Conservation (phyloP, 2,797 vertebrate genomes). For the Epinephelus malabaricus region DNA sequence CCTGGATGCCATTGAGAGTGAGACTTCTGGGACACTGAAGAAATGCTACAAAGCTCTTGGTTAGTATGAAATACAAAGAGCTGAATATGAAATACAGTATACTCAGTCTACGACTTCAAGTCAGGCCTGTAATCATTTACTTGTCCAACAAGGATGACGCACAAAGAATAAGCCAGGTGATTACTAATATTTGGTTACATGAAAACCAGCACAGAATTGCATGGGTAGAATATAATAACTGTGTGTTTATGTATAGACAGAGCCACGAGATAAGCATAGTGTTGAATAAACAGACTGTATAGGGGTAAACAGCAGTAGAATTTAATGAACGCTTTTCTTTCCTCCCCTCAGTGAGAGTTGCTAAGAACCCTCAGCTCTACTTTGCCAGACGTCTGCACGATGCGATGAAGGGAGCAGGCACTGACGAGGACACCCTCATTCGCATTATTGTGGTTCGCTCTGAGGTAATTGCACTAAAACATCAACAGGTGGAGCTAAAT, state of each 20-base stretch:
- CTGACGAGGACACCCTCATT: slow-evolving; percentile 87
- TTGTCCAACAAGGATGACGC: neutral
- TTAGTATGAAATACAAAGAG: slow-evolving; percentile 53
- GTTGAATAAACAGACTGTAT: neutral
- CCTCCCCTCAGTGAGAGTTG: slow-evolving; percentile 81
- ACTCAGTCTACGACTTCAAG: neutral
- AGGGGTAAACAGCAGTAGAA: neutral
- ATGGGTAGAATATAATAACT: neutral
- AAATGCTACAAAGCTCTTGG: slow-evolving; percentile 85
- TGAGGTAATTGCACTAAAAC: slow-evolving; percentile 74
- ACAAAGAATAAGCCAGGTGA: neutral
- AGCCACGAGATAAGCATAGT: too few species aligned
- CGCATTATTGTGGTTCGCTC: slow-evolving; percentile 86
- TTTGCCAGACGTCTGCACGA: slow-evolving; percentile 85
- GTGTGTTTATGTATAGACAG: neutral
- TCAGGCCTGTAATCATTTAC: neutral
- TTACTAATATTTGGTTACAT: neutral
- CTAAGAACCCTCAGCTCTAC: slow-evolving; percentile 88
- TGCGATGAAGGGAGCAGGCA: slow-evolving; percentile 86
- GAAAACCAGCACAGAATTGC: neutral
- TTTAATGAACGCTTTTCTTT: neutral
- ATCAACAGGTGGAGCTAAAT: neutral
- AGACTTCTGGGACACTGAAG: slow-evolving; percentile 86
- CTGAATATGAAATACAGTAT: neutral
- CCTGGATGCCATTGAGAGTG: slow-evolving; percentile 84